phyloP scores from a whole-genome alignment of 2,797 vertebrate genomes.

The Neostethus bicornis region DNA sequence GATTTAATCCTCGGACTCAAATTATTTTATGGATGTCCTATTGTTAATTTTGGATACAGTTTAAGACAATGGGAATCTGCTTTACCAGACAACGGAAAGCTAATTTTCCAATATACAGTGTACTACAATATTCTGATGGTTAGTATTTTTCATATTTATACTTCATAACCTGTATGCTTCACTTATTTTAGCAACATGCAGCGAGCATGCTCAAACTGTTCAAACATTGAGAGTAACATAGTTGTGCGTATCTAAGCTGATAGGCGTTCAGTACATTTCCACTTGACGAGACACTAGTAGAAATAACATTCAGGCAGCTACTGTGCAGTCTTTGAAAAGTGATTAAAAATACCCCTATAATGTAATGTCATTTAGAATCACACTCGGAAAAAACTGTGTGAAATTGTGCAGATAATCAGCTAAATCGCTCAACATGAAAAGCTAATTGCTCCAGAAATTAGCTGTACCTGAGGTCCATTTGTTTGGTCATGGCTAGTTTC shows the following conservation, averaged over 20 bases:
- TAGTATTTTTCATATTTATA: too few relatives aligned
- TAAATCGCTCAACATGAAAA: constrained; percentile 99
- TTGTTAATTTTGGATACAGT: neutral
- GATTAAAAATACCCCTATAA: constrained; percentile 72
- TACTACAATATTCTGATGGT: too few relatives aligned
- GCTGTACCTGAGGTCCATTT: constrained; percentile 98
- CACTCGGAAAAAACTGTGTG: constrained; percentile 89
- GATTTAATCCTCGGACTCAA: constrained; percentile 13
- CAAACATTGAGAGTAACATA: constrained; percentile 11
- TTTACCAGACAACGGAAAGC: neutral
- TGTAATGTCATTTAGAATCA: constrained; percentile 86
- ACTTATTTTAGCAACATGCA: too few relatives aligned
- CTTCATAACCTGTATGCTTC: too few relatives aligned
- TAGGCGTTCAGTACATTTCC: constrained; percentile 40
- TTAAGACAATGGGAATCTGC: neutral
- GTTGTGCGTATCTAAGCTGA: constrained; percentile 28
- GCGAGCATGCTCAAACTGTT: neutral
- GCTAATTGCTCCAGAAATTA: constrained; percentile 99
- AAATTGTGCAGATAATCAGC: constrained; percentile 99
- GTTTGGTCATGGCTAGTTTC: constrained; percentile 99
- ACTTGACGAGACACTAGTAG: constrained; percentile 36
- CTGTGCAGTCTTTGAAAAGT: constrained; percentile 84
- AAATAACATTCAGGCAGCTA: constrained; percentile 37
- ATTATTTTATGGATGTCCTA: neutral
- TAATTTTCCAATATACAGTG: too few relatives aligned